Base-by-base conservation (phyloP, 2,113 vertebrate species). In the Rhinopomastus cyanomelas region DNA sequence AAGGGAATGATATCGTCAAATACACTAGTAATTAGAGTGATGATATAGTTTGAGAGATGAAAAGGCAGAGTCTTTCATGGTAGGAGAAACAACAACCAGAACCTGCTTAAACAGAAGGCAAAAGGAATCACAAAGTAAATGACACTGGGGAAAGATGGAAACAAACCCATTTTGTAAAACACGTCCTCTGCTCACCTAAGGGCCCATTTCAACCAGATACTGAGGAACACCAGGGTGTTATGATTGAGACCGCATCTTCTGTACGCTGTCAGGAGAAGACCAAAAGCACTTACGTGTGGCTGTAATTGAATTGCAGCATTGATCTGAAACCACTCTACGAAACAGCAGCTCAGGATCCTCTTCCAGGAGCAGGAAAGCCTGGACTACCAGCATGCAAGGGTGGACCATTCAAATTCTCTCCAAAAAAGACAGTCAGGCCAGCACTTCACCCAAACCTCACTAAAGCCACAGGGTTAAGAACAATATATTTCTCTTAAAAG, bases 61-160 rank as follows among this genome's bases (percentile, higher is more conserved):
- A 55, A 12, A 5, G 60, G 69, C 36, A 68, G 44, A 15, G 48
- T 56, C 62, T 72, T n/a, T 57, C 49, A 83, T 53, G 74, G 57
- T 46, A 81, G 81, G 37, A 74, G 87, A 84, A 87, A 37, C n/a
- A 23, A 36, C 51, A 25, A 27, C 66, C 9, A 25, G 7, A 87
- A 92, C 23, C 22, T 95, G 53, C 57, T 93, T 51, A 77, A 93
- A 14, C 27, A 73, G 36, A 89, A 91, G 59, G 90, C 25, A 86
- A 84, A 88, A 46, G 65, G 56, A 64, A 76, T 55, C 34, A 17
- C 1, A 20, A 85, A 61, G 81, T 89, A 73, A 64, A 42, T 2
- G 18, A 4, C 6, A 49, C 32, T 80, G 48, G 36, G 39, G 42
- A 46, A 64, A 67, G 39, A 42, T 1, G 1, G 23, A 71, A 80